A percentile compares a stretch with the other conserved stretches of the same genome.
Evolutionary conservation across 2,888 invertebrate genomes (phyloP).

Genomic region (Cataglyphis cursor): DNA sequence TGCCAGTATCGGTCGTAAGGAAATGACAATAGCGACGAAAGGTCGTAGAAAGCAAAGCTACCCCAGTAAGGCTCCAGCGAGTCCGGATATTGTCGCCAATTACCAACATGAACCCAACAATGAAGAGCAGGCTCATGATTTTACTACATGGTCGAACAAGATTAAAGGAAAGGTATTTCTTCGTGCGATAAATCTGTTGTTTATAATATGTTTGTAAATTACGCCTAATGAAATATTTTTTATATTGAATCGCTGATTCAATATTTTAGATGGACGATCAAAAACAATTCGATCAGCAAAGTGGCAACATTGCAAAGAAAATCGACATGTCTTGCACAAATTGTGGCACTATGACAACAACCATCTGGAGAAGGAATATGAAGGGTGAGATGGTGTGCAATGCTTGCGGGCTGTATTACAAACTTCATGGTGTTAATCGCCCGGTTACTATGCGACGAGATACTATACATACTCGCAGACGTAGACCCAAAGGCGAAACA

Average conservation of each 20-base stretch:
- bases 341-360: conserved; percentile 98
- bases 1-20: conserved; percentile 86
- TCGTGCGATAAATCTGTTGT: too few species aligned
- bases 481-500: conserved; percentile 92
- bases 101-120: conserved; percentile 81
- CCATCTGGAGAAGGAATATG: conserved; percentile 98
- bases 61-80: conserved; percentile 90
- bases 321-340: conserved; percentile 97
- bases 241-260: not conserved
- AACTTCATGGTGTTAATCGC: conserved; percentile 97
- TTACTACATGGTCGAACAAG: conserved; percentile 84
- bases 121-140: conserved; percentile 85
- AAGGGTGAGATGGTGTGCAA: conserved; percentile 99
- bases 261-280: conserved; percentile 79
- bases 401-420: conserved; percentile 99
- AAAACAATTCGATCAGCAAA: conserved; percentile 82
- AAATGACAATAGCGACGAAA: conserved; percentile 86
- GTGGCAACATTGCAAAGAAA: conserved; percentile 82
- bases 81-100: conserved; percentile 82
- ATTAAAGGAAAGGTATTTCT: conserved; percentile 78
- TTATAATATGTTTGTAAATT: not conserved
- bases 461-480: conserved; percentile 97
- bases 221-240: not conserved
- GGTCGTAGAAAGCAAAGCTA: conserved; percentile 94
- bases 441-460: conserved; percentile 98